A percentile compares a stretch with the other conserved stretches of the same genome.
Evolutionary conservation across 2,113 vertebrate genomes (phyloP).

Genomic region (Lasiurus borealis): DNA sequence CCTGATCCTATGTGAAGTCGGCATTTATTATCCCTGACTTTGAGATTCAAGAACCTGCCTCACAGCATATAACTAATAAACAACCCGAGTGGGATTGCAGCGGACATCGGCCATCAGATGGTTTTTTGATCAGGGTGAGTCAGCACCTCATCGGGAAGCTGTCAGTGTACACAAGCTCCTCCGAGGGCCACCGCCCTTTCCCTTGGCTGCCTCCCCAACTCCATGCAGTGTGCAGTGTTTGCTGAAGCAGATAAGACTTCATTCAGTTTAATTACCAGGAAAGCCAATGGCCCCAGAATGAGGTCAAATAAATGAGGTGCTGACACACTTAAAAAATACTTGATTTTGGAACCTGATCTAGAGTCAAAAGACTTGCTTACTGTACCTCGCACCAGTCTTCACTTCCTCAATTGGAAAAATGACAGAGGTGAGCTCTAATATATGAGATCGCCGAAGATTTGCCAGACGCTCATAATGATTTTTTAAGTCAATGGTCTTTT

Average conservation of each 20-base stretch:
- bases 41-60: neutral
- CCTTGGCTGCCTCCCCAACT: neutral
- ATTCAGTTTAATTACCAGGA: constrained; percentile 27
- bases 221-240: neutral
- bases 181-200: neutral
- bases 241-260: constrained; percentile 49
- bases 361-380: neutral
- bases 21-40: neutral
- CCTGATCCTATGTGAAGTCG: neutral
- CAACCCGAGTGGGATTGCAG: neutral
- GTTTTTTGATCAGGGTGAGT: neutral
- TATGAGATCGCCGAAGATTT: constrained; percentile 88
- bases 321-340: neutral
- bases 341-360: neutral
- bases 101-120: neutral
- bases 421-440: constrained; percentile 94
- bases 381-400: constrained; percentile 93
- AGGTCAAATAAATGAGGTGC: neutral
- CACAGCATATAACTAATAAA: neutral
- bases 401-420: constrained; percentile 97
- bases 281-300: neutral
- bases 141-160: neutral
- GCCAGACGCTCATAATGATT: constrained; percentile 90
- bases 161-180: neutral
- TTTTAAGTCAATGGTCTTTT: constrained; percentile 89